These are phyloP conservation scores for Mungos mungo DNA, from an alignment of 2,113 vertebrate species.

Conservation along the genomic window DNA sequence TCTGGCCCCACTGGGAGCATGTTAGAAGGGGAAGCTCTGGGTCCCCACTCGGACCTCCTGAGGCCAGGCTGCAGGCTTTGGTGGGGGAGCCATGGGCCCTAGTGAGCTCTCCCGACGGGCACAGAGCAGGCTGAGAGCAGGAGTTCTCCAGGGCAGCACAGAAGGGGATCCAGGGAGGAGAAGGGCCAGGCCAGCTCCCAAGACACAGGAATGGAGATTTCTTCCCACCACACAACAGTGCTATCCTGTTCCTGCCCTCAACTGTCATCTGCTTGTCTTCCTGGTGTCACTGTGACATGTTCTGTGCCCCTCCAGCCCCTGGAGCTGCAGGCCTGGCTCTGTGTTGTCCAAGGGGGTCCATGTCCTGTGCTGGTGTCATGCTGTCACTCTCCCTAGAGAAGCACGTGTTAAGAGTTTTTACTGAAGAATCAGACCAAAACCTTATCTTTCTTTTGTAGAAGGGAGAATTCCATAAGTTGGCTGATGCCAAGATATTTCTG, in stretches of 20 bases:
- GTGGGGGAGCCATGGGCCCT: rapidly evolving
- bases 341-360: background rate
- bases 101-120: rapidly evolving
- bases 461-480: constrained; percentile 85
- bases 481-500: constrained; percentile 89
- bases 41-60: no score
- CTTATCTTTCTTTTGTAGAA: constrained; percentile 77
- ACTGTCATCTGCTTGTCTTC: background rate
- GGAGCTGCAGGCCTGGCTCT: background rate
- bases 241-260: background rate
- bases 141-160: background rate
- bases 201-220: background rate
- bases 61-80: background rate
- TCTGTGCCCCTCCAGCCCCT: background rate
- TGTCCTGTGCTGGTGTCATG: no score
- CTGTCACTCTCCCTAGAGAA: background rate
- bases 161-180: background rate
- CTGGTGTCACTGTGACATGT: rapidly evolving
- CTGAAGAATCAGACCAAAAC: background rate
- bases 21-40: background rate
- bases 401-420: background rate
- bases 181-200: background rate
- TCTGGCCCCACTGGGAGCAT: no score
- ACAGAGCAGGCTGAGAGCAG: background rate
- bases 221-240: background rate